These are phyloP conservation scores for Ephestia elutella DNA, from an alignment of 1,140 invertebrate species.

Conservation along the genomic window DNA sequence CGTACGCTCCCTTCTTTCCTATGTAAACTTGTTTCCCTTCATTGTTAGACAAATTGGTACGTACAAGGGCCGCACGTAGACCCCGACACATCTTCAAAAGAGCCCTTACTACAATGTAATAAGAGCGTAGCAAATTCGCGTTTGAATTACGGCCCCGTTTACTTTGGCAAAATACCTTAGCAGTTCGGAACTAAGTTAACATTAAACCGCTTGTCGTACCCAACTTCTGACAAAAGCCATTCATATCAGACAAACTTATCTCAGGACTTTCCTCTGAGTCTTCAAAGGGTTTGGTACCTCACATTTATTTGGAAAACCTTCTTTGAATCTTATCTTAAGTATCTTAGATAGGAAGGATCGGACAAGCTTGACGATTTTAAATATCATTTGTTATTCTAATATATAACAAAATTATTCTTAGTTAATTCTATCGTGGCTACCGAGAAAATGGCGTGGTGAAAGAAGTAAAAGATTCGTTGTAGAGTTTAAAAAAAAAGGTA, in stretches of 20 bases:
- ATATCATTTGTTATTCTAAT: too few relatives aligned
- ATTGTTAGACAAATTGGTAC: neutral
- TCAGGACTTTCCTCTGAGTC: conserved; percentile 12
- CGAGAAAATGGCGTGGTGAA: too few relatives aligned
- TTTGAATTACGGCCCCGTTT: neutral
- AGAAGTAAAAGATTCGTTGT: too few relatives aligned
- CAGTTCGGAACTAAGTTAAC: conserved; percentile 16
- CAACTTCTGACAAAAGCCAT: conserved; percentile 19
- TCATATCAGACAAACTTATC: conserved; percentile 33
- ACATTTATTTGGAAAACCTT: conserved; percentile 26
- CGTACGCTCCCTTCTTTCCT: neutral
- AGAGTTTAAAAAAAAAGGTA: too few relatives aligned
- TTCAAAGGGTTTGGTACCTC: conserved; percentile 29
- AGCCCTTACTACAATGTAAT: neutral
- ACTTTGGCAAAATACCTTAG: conserved; percentile 10
- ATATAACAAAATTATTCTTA: too few relatives aligned
- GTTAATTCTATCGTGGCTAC: too few relatives aligned
- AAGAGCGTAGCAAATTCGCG: neutral
- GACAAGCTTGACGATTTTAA: neutral
- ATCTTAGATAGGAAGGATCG: neutral
- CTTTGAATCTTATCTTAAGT: conserved; percentile 19
- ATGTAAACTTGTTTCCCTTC: neutral
- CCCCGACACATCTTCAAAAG: too few relatives aligned
- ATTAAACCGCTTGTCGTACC: conserved; percentile 15
- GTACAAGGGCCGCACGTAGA: too few relatives aligned